Percentiles rank a stretch among this genome's conserved stretches.
These are phyloP conservation scores for Drosophila busckii DNA, from an alignment of 1,140 invertebrate genomes.

Conservation along the genomic window DNA sequence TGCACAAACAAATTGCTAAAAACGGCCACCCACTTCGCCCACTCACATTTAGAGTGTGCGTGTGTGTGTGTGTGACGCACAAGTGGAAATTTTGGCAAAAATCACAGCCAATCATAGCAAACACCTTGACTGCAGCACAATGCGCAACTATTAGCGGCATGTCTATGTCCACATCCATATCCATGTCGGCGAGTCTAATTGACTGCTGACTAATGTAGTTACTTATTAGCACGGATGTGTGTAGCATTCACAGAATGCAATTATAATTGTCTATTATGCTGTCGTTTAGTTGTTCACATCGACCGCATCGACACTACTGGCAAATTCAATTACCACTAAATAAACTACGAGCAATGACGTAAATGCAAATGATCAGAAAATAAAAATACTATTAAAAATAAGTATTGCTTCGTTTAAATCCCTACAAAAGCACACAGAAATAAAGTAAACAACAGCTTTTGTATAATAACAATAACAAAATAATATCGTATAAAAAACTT, in stretches of 20 bases:
- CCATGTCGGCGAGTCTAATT: slow-evolving; percentile 9
- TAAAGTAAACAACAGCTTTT: too few species aligned
- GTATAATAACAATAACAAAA: too few species aligned
- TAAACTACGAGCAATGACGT: too few species aligned
- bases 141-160: neutral
- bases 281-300: slow-evolving; percentile 34
- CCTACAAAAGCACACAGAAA: too few species aligned
- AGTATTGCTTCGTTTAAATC: too few species aligned
- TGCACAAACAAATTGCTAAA: slow-evolving; percentile 30
- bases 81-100: slow-evolving; percentile 63
- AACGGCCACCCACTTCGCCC: too few species aligned
- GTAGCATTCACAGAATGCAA: slow-evolving; percentile 47
- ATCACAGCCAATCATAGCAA: slow-evolving; percentile 45
- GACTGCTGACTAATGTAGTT: slow-evolving; percentile 56
- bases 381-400: too few species aligned
- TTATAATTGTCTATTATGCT: slow-evolving; percentile 48
- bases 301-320: neutral
- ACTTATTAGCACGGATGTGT: neutral
- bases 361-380: too few species aligned
- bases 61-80: slow-evolving; percentile 27
- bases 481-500: too few species aligned
- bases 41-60: slow-evolving; percentile 3
- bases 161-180: slow-evolving; percentile 3
- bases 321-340: slow-evolving; percentile 57
- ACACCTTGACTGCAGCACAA: neutral